Base-by-base conservation (phyloP, 2,113 vertebrate species). In the Plestiodon gilberti region DNA sequence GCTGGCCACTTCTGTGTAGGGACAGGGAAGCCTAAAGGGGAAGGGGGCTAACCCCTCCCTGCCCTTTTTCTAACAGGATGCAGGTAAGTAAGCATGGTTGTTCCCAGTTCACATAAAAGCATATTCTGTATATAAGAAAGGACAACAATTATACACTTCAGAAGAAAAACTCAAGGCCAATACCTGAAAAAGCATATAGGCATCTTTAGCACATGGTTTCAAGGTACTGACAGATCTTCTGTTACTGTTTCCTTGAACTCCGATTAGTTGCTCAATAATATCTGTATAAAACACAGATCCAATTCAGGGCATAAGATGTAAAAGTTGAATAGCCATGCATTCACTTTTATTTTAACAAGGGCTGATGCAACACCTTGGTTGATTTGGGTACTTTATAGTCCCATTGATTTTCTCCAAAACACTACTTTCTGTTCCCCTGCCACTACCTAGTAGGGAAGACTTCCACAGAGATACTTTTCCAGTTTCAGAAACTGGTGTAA, bases 181-280 rank as follows among this genome's bases (percentile, higher is more conserved):
- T 87, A 99, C 99, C 98, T 99, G 99, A 93, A 99, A 99, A 89
- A 99, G 97, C 99, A 99, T 99, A 94, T 99, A 99, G 13, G 99
- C 98, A 82, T 99, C 99, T 96, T 99, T 99, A 88, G 99, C 99
- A 93, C 99, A 99, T 43, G 99, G 99, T 90, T 98, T 98, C 92
- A 99, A 97, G 0, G 98, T 98, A 86, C 98, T 99, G 92, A 99
- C 97, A 76, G 98, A 98, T 83, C 99, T 97, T 89, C 99, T 97
- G 95, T 99, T 99, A 94, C 98, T 99, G 89, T 99, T 99, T 86
- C 98, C 98, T 93, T 98, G 98, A 85, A 98, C 93, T 69, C 96
- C 96, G 80, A 96, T 94, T 80, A 97, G 97, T 30, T 98, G 98
- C 79, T 98, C 98, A 78, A 95, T 55, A 85, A 95, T 93, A 93